Evolutionary conservation across 2,113 vertebrate genomes (phyloP), one percentile per base, ranked within the genome.

Genomic region (Jacana jacana): DNA sequence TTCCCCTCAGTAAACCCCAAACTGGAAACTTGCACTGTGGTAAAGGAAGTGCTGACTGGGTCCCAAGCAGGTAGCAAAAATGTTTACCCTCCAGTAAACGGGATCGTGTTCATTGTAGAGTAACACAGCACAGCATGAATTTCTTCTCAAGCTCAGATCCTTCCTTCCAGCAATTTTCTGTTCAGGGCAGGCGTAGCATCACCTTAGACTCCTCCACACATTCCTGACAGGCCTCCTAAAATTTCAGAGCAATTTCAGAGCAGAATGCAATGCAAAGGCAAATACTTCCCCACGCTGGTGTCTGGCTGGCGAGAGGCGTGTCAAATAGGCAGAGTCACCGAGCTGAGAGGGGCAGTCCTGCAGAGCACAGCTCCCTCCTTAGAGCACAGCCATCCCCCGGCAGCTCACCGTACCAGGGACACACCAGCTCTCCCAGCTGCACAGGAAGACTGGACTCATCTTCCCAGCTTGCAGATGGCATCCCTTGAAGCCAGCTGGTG

Each of bases 31-130:
- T 65, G 31, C 58, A 87, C 94, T 96, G 81, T 91, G 60, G 48
- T 81, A 72, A 76, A 84, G 89, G 71, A 95, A 93, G 61, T 79
- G 88, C 65, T 92, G 69, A 86, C 57, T 75, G 35, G 22, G 78
- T 94, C 65, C 57, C 57, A 71, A 86, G 83, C 81, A 96, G 80
- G 86, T 93, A 93, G 84, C 80, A 96, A 84, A 91, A 93, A 92
- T 15, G 28, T 94, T 93, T 86, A 61, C 37, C 28, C 54, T 91
- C 48, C 0, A 0, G 65, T 84, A 92, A 86, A 57, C 40, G 1
- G 10, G 69, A 89, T 61, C 0, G 3, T 91, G 87, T 88, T 89
- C 61, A 81, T 69, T 1, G 0, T 8, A 66, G 71, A 76, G 46
- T 79, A 93, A 81, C 52, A 76, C 35, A 93, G 65, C 61, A 81